phyloP scores from a whole-genome alignment of 2,797 vertebrate genomes.

The Mastacembelus armatus region DNA sequence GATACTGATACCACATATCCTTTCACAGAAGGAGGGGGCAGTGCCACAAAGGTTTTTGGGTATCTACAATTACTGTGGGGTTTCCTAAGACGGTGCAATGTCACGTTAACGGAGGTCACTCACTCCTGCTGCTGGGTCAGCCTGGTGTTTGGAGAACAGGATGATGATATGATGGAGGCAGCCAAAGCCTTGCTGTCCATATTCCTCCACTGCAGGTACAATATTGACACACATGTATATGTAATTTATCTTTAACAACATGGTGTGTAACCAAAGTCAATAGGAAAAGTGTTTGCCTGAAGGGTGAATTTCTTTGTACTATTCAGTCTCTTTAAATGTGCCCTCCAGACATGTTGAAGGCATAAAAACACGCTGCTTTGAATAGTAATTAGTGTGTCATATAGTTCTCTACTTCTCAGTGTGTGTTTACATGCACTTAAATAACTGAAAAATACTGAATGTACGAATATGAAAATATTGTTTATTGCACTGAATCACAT shows the following conservation, averaged over 20 bases:
- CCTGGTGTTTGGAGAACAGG: constrained; percentile 91
- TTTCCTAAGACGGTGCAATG: constrained; percentile 81
- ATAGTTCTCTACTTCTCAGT: too few relatives aligned
- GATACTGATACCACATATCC: background rate
- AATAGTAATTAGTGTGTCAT: too few relatives aligned
- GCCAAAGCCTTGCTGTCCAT: constrained; percentile 84
- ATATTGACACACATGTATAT: fast-evolving
- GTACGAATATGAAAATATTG: too few relatives aligned
- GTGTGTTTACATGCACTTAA: too few relatives aligned
- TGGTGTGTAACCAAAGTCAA: background rate
- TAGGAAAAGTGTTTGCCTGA: background rate
- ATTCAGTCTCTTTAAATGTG: too few relatives aligned
- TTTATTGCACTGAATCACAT: too few relatives aligned
- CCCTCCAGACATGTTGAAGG: too few relatives aligned
- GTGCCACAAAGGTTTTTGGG: constrained; percentile 14
- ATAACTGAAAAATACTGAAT: too few relatives aligned
- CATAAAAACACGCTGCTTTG: too few relatives aligned
- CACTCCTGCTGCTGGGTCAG: constrained; percentile 89
- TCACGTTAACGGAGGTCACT: constrained; percentile 28
- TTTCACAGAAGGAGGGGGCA: constrained; percentile 36
- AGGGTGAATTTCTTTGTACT: too few relatives aligned
- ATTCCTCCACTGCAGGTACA: constrained; percentile 82
- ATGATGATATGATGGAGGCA: constrained; percentile 96
- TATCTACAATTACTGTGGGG: constrained; percentile 69
- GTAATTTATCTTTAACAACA: background rate